phyloP scores from a whole-genome alignment of 2,888 invertebrate species.

The Neoscelio sp. region DNA sequence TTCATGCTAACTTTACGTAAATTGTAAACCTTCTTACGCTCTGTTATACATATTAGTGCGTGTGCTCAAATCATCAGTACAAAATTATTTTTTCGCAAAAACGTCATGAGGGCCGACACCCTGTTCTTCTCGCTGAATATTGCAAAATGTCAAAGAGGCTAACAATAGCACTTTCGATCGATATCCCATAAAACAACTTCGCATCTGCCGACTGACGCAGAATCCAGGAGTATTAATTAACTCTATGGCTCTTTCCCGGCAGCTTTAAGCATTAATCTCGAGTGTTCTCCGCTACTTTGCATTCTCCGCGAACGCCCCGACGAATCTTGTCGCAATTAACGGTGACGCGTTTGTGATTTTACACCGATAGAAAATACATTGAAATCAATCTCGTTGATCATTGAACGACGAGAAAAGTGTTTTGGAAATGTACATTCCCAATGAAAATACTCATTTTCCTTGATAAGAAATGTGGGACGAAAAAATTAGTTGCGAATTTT shows the following conservation, averaged over 20 bases:
- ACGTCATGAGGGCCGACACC: constrained; percentile 37
- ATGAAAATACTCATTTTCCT: not conserved
- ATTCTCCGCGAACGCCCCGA: too few relatives aligned
- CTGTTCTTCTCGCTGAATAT: constrained; percentile 32
- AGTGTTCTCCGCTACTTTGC: constrained; percentile 6
- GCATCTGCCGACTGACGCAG: constrained; percentile 38
- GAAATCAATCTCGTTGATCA: not conserved
- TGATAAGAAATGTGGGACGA: not conserved
- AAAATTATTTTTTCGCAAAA: not conserved
- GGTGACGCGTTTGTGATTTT: not conserved
- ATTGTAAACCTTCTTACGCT: too few relatives aligned
- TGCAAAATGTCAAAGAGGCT: constrained; percentile 56
- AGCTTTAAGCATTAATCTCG: constrained; percentile 14
- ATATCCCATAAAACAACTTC: constrained; percentile 49
- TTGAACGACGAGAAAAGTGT: too few relatives aligned
- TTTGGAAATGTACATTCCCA: too few relatives aligned
- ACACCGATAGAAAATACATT: not conserved
- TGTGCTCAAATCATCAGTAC: not conserved
- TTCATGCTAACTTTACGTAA: too few relatives aligned
- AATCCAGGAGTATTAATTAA: constrained; percentile 44
- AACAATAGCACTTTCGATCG: constrained; percentile 51
- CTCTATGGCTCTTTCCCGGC: constrained; percentile 10
- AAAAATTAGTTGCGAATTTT: too few relatives aligned
- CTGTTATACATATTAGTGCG: not conserved
- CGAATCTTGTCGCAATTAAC: not conserved